Percentiles rank a stretch among this genome's conserved stretches.
phyloP scores from a whole-genome alignment of 2,888 invertebrate species.

The Cynaeus angustus region DNA sequence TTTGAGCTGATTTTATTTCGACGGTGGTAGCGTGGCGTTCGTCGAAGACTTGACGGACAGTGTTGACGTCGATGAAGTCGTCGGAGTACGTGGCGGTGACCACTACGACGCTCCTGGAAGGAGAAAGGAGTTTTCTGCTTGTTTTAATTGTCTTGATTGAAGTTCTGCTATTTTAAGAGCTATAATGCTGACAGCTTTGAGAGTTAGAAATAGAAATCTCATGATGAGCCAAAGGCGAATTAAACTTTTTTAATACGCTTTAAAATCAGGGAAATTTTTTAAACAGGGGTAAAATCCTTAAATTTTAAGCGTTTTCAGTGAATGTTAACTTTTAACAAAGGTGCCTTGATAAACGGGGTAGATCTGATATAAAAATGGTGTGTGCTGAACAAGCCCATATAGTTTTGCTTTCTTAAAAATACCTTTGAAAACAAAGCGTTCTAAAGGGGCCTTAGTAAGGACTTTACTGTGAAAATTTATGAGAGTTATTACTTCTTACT shows the following conservation, averaged over 20 bases:
- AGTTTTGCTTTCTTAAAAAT: conserved; percentile 38
- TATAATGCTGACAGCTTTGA: no score
- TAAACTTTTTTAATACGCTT: no score
- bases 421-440: conserved; percentile 31
- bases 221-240: no score
- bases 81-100: conserved; percentile 81
- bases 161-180: no score
- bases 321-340: conserved; percentile 14
- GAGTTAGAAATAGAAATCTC: no score
- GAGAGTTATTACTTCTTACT: no score
- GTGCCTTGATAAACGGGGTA: conserved; percentile 18
- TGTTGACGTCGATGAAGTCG: conserved; percentile 81
- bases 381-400: conserved; percentile 27
- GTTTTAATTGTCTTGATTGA: no score
- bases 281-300: no score
- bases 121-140: no score
- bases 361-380: conserved; percentile 28
- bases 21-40: conserved; percentile 31
- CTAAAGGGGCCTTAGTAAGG: conserved; percentile 28
- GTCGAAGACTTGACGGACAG: conserved; percentile 77
- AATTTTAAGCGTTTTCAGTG: no score
- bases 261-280: no score
- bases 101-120: conserved; percentile 80
- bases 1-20: conserved; percentile 51
- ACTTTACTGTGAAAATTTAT: no score